Percentiles rank a stretch among this genome's conserved stretches.
Evolutionary conservation across 2,797 vertebrate species (phyloP).

Genomic region (Tapirus indicus): DNA sequence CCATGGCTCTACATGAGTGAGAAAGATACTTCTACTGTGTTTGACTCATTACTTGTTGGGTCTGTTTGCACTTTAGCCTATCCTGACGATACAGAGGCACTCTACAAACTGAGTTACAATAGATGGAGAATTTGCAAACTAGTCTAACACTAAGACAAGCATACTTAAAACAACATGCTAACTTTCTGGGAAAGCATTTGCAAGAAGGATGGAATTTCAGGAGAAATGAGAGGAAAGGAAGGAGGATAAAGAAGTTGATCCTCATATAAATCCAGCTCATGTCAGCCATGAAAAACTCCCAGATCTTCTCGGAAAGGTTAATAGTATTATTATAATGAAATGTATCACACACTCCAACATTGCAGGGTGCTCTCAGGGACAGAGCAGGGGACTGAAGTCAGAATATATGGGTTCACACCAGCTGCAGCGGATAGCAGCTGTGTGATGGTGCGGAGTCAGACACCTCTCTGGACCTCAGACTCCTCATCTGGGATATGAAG

Average conservation of each 20-base stretch:
- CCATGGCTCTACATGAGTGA: background rate
- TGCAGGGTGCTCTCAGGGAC: background rate
- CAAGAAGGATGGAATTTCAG: background rate
- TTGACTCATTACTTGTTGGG: background rate
- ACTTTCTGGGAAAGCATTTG: background rate
- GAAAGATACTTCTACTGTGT: background rate
- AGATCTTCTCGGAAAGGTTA: background rate
- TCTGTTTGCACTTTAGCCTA: background rate
- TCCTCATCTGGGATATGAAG: background rate
- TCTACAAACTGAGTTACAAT: background rate
- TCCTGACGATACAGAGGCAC: background rate
- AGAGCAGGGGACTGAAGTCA: background rate
- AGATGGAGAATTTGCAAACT: background rate
- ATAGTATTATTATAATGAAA: background rate
- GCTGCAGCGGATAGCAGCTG: background rate
- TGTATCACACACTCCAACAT: background rate
- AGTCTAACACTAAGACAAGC: background rate
- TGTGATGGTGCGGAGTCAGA: background rate
- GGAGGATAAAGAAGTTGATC: background rate
- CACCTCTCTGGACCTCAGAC: background rate
- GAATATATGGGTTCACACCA: background rate
- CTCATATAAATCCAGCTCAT: background rate
- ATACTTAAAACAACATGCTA: background rate
- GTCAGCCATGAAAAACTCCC: background rate
- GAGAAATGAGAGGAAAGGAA: background rate